Conservation (phyloP, 1,140 invertebrate species). For the Idris sp. region DNA sequence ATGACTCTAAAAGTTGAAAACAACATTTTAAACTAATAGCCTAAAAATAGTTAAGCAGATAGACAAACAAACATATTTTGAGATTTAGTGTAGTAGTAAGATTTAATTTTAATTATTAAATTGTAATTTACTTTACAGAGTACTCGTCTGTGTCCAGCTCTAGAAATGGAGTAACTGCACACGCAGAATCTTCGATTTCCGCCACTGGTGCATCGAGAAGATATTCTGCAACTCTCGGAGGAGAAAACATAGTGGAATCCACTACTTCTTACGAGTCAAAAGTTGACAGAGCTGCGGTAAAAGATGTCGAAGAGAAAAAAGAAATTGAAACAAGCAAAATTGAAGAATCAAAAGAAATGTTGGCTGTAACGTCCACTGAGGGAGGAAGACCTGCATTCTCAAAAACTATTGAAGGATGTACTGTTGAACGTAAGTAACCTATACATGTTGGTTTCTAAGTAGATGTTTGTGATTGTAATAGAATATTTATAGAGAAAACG, state of each 20-base stretch:
- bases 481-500: too few relatives aligned
- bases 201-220: conserved; percentile 67
- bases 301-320: conserved; percentile 15
- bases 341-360: conserved; percentile 57
- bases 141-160: conserved; percentile 80
- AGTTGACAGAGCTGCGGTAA: conserved; percentile 63
- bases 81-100: too few relatives aligned
- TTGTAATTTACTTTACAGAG: conserved; percentile 68
- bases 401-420: conserved; percentile 86
- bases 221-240: conserved; percentile 69
- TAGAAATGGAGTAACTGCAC: conserved; percentile 75
- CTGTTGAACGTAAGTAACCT: conserved; percentile 88
- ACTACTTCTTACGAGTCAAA: conserved; percentile 73
- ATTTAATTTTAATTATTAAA: too few relatives aligned
- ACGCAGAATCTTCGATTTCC: conserved; percentile 77
- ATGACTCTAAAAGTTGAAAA: too few relatives aligned
- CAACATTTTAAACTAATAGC: too few relatives aligned
- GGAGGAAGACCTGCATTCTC: conserved; percentile 83
- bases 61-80: too few relatives aligned
- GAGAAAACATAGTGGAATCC: conserved; percentile 69
- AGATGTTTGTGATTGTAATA: too few relatives aligned
- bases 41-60: too few relatives aligned
- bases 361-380: conserved; percentile 71
- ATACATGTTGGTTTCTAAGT: too few relatives aligned
- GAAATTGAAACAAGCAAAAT: not conserved